Base-by-base conservation (phyloP, 1,140 invertebrate species). In the Octopus sinensis region DNA sequence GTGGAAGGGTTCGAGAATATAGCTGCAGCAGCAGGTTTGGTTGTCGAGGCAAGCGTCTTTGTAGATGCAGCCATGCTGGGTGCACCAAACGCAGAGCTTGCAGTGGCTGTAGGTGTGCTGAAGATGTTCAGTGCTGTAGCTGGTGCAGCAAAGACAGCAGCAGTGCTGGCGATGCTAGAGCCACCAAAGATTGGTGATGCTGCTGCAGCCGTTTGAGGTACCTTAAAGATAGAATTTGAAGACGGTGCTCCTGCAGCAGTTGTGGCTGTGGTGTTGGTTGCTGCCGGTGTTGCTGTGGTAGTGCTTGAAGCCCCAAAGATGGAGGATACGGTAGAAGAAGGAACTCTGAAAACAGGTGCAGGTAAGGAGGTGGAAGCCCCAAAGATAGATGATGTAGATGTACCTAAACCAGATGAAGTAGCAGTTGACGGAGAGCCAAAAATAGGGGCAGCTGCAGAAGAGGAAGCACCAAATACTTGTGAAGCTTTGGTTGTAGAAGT, bases 381-480 rank as follows among this genome's bases (percentile, higher is more conserved):
- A 23, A 81, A 76, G 7, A 10, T 71, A 7, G 80, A 78, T 4
- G 80, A 23, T 43, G 56, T 78, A 80, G 73, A 30, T 23, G 80
- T 43, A 5, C 54, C 68, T 9, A 52, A 13, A 73, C 80, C 82
- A n/a, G 75, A 78, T 75, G 79, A n/a, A 71, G 73, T 13, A 23
- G 51, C 54, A 23, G 78, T 80, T 10, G 77, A 43, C 12, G 80
- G 51, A 9, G 54, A 23, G 43, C 56, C 68, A 54, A 78, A 75
- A 78, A 30, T 10, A 54, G 52, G n/a, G 17, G 13, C 52, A 6
- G 68, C n/a, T 52, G 71, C 12, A 75, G 56, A 13, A 76, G 62
- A 12, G 5, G 73, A 43, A 52, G 80, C 52, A 17, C 53, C 51
- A 51, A 43, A 23, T 30, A n/a, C 80, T 75, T 10, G 10, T 9